Evolutionary conservation across 53 echinoderm and acorn worm genomes (phyloP).

Genomic region (Stichopus horrens): DNA sequence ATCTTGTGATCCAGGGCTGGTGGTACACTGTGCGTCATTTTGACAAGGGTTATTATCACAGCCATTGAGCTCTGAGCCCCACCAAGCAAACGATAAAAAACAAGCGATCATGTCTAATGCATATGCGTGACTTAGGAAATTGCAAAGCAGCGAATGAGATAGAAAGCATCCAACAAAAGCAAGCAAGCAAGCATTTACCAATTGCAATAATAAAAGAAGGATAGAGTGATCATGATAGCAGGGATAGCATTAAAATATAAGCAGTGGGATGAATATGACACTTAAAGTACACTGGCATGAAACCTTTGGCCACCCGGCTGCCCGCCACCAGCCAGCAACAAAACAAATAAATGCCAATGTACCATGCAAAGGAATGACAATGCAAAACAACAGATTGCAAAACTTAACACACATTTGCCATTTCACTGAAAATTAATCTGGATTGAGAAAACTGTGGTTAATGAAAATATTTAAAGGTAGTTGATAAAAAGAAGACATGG

Average conservation of each 20-base stretch:
- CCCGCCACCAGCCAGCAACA: too few relatives aligned
- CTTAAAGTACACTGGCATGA: too few relatives aligned
- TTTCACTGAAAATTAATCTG: constrained; percentile 8
- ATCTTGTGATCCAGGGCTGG: background rate
- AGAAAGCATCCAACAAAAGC: too few relatives aligned
- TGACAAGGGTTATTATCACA: constrained; percentile 43
- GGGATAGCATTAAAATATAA: too few relatives aligned
- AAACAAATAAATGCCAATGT: too few relatives aligned
- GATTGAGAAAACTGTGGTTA: background rate
- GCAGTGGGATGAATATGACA: too few relatives aligned
- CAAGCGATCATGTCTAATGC: background rate
- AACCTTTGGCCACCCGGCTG: too few relatives aligned
- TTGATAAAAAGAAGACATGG: background rate
- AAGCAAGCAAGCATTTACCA: too few relatives aligned
- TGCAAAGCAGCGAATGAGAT: too few relatives aligned
- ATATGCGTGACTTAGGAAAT: constrained; percentile 6
- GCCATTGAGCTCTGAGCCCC: constrained; percentile 25
- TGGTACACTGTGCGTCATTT: constrained; percentile 17
- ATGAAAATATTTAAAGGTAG: background rate
- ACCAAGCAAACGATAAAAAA: constrained; percentile 41
- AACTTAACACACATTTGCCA: constrained; percentile 19
- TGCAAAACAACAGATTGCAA: background rate
- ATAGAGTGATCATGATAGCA: too few relatives aligned
- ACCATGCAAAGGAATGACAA: background rate
- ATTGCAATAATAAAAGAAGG: too few relatives aligned